Base-by-base conservation (phyloP, 2,797 vertebrate genomes). In the Artibeus lituratus region DNA sequence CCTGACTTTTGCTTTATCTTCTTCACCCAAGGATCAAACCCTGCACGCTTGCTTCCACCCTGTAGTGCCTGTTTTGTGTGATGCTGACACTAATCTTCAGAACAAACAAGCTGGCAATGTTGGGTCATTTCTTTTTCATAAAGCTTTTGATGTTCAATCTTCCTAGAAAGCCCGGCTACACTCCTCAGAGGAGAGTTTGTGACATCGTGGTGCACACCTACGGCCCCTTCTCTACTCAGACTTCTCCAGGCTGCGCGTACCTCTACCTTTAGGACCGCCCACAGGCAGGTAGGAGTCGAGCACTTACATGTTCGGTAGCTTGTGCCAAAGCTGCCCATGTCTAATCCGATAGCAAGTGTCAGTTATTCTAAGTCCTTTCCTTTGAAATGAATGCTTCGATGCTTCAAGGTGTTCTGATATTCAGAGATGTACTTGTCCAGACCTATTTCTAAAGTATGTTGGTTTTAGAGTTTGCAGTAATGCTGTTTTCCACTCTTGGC, bases 1-100 rank as follows among this genome's bases (percentile, higher is more conserved):
- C 73, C 84, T 74, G 78, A 95, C 82, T 90, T 96, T 76, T 95
- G 76, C 89, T 97, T 96, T 87, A 84, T 92, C 94, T 92, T 95
- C 78, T 90, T 96, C 78, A 90, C 49, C 47, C 35, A 57, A 57
- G 93, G 72, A 86, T n/a, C 73, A 92, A 91, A 87, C 24, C 49
- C 65, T 84, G 88, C 95, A 89, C 73, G 91, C 76, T 78, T 67
- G 26, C 44, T 96, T 95, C 70, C n/a, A 95, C 16, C 10, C 7
- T 35, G 42, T 35, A 62, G 16, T 70, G 57, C 55, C 82, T 82
- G 8, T 87, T 94, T 78, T 92, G 59, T 93, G 70, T 94, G 86
- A 73, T 65, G 37, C 72, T 92, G 80, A 95, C 47, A 91, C 37
- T 93, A 57, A 95, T 83, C 37, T 74, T 93, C 70, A 77, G 81